Evolutionary conservation across 2,113 vertebrate genomes (phyloP), one percentile per base, ranked within the genome.

Genomic region (Mormyrus iriodes): DNA sequence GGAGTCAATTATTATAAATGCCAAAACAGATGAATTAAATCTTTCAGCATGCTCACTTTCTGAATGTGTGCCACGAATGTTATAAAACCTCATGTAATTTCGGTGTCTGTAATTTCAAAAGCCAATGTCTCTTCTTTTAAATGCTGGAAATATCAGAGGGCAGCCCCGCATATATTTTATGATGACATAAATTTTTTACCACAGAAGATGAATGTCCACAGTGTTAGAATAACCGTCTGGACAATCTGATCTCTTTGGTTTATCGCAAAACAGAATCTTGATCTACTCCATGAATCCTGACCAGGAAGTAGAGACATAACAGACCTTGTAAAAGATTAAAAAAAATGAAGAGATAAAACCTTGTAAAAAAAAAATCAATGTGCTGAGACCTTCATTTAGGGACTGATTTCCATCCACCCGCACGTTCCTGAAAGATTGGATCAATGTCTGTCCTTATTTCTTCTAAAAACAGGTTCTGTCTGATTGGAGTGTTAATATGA

Each of bases 291-390:
- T 84, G 82, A 48, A 46, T 44, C 44, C 44, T 84, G 82, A 9
- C 82, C 82, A 84, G 10, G 19, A 44, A 48, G 44, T 10, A 24
- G n/a, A 69, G 82, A 46, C 44, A n/a, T 48, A 48, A 48, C 82
- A 84, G 82, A 84, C 82, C 82, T 84, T 84, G 42, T 84, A 84
- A 46, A 84, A 84, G 82, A 84, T 48, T n/a, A n/a, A n/a, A 58
- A 48, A 48, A 84, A 48, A 84, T 84, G 42, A 84, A 84, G 19
- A 24, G 44, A 48, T 84, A 46, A 84, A 84, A 48, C 21, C 82
- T n/a, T 84, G 82, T 84, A 84, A 84, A 84, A 76, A 48, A 69
- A 17, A 79, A 84, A 84, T 84, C 82, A 84, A 48, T 84, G 44
- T 7, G 2, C 76, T 82, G 82, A 84, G 82, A 21, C 82, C 82